phyloP scores from a whole-genome alignment of 2,113 vertebrate genomes.

The Romanogobio albipinnatus region DNA sequence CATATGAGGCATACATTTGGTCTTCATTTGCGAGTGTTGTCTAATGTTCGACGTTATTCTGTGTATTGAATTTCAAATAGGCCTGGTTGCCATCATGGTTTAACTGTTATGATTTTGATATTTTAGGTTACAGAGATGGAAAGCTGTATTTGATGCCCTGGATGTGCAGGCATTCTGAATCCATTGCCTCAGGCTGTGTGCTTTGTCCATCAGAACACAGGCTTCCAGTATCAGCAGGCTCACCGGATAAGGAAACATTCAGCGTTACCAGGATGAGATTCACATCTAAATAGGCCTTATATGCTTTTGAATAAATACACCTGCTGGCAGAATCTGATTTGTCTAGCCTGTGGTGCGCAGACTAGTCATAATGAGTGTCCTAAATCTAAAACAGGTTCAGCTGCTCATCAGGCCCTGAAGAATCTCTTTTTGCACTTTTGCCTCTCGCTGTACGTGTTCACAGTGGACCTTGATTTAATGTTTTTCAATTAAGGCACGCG shows the following conservation, averaged over 20 bases:
- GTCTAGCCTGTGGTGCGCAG: neutral
- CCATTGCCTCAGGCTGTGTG: neutral
- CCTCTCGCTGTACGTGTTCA: conserved; percentile 85
- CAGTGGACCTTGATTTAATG: conserved; percentile 96
- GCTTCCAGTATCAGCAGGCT: neutral
- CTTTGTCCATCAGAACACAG: neutral
- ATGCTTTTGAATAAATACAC: neutral
- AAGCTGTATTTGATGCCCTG: neutral
- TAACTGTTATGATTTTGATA: conserved; percentile 19
- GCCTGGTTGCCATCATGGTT: conserved; percentile 11
- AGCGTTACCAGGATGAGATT: neutral
- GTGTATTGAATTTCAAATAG: neutral
- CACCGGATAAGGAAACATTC: neutral
- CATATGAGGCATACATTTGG: neutral
- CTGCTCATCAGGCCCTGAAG: neutral
- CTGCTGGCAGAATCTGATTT: neutral
- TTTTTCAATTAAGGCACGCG: conserved; percentile 96
- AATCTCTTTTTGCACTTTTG: neutral
- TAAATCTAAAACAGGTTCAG: neutral
- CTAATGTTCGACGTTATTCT: neutral
- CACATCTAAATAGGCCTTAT: neutral
- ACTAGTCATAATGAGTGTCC: neutral
- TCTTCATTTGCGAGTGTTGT: neutral
- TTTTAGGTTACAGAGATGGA: conserved; percentile 18
- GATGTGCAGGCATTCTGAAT: conserved; percentile 22